A percentile compares a stretch with the other conserved stretches of the same genome.
Conservation (phyloP, 2,888 invertebrate species). For the Teinopalpus imperialis region DNA sequence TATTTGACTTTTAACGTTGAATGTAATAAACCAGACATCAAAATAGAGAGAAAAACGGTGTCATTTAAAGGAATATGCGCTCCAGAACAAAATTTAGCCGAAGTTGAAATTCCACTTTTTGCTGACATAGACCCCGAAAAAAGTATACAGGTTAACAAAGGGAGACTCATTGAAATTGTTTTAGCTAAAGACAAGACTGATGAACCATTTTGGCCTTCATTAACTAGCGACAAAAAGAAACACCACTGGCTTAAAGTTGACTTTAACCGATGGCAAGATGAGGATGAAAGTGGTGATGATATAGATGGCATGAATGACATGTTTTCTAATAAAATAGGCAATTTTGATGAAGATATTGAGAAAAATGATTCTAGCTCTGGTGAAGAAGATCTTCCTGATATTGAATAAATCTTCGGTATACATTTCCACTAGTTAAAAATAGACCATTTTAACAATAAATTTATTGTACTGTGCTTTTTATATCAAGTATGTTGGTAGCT, state of each 20-base stretch:
- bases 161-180: conserved; percentile 86
- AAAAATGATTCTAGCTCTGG: conserved; percentile 86
- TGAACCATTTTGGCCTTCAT: conserved; percentile 92
- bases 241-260: conserved; percentile 98
- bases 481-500: conserved; percentile 20
- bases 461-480: conserved; percentile 22
- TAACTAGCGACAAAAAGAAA: conserved; percentile 93
- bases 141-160: conserved; percentile 85
- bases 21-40: conserved; percentile 91
- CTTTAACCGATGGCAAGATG: conserved; percentile 98
- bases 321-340: conserved; percentile 57
- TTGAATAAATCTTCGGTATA: conserved; percentile 72
- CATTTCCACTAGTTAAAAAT: conserved; percentile 29
- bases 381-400: conserved; percentile 87
- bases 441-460: conserved; percentile 31
- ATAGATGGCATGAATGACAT: conserved; percentile 55
- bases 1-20: conserved; percentile 93
- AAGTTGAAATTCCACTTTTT: conserved; percentile 92
- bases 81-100: conserved; percentile 91
- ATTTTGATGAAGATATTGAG: conserved; percentile 59
- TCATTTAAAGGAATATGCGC: conserved; percentile 93
- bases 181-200: conserved; percentile 84
- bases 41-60: conserved; percentile 84
- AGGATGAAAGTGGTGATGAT: conserved; percentile 95
- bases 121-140: conserved; percentile 92